Conservation (phyloP, 2,113 vertebrate genomes). For the Barnardius zonarius region DNA sequence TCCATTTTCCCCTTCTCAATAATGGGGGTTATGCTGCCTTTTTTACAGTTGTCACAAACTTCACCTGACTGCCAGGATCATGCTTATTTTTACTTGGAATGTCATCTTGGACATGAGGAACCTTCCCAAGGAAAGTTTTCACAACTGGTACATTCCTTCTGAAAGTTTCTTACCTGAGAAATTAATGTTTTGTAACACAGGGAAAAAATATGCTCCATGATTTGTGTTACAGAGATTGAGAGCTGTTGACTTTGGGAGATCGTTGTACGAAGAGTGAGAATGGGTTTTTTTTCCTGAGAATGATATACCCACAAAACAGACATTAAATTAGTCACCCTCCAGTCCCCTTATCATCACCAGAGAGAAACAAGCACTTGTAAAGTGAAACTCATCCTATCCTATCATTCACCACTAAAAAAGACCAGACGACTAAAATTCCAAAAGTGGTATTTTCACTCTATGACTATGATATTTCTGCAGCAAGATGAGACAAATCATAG, state of each 20-base stretch:
- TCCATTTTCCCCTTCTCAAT: not conserved
- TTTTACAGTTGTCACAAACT: too few relatives aligned
- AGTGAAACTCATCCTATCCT: not conserved
- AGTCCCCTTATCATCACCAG: not conserved
- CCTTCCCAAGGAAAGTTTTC: not conserved
- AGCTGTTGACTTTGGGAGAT: fast-evolving
- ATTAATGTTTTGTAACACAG: not conserved
- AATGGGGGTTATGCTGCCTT: too few relatives aligned
- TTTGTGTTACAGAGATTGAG: not conserved
- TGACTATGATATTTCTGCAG: not conserved
- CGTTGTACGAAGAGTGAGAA: not conserved
- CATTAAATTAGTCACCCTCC: not conserved
- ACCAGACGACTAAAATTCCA: not conserved
- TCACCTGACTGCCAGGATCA: too few relatives aligned
- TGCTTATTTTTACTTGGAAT: not conserved
- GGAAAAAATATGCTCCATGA: not conserved
- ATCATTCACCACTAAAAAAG: not conserved
- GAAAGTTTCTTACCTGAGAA: not conserved
- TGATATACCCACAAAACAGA: not conserved
- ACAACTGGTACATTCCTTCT: not conserved
- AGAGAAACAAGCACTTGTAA: not conserved
- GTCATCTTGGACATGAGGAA: not conserved
- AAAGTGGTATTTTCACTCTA: fast-evolving
- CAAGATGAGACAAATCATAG: not conserved
- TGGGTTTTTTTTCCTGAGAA: not conserved